These are phyloP conservation scores for Lamprologus speciosus DNA, from an alignment of 2,113 vertebrate species.

Conservation along the genomic window DNA sequence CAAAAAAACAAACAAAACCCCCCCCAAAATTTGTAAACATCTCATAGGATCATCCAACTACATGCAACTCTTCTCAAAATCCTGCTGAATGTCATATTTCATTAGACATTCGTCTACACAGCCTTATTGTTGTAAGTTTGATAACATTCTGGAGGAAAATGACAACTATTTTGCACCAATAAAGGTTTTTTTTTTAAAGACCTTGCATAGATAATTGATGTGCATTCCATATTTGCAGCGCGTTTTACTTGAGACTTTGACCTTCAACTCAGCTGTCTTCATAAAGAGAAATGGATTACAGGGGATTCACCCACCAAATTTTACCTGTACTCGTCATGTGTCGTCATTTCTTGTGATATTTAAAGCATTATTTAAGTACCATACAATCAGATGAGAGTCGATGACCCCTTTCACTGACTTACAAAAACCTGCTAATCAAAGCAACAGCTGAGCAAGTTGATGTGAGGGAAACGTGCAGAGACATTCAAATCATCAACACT, in stretches of 20 bases:
- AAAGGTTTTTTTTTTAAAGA: not conserved
- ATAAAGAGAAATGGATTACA: not conserved
- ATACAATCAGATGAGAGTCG: not conserved
- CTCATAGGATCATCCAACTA: not conserved
- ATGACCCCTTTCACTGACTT: not conserved
- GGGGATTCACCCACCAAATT: not conserved
- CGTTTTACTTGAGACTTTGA: not conserved
- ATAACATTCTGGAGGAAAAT: slow-evolving; percentile 9
- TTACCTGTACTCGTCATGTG: not conserved
- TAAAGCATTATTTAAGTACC: not conserved
- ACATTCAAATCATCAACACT: not conserved
- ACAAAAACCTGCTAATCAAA: not conserved
- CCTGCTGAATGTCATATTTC: not conserved
- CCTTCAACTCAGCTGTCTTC: not conserved
- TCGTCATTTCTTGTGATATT: not conserved
- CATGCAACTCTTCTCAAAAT: not conserved
- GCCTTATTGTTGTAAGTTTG: not conserved
- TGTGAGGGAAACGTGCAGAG: not conserved
- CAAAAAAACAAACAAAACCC: not conserved
- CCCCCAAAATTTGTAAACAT: not conserved
- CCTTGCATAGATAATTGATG: slow-evolving; percentile 52
- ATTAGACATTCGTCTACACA: not conserved
- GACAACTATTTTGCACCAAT: slow-evolving; percentile 21
- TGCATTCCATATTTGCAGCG: slow-evolving; percentile 9
- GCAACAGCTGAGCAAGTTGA: not conserved